These are phyloP conservation scores for Galerucella nymphaeae DNA, from an alignment of 2,888 invertebrate genomes.

Conservation along the genomic window DNA sequence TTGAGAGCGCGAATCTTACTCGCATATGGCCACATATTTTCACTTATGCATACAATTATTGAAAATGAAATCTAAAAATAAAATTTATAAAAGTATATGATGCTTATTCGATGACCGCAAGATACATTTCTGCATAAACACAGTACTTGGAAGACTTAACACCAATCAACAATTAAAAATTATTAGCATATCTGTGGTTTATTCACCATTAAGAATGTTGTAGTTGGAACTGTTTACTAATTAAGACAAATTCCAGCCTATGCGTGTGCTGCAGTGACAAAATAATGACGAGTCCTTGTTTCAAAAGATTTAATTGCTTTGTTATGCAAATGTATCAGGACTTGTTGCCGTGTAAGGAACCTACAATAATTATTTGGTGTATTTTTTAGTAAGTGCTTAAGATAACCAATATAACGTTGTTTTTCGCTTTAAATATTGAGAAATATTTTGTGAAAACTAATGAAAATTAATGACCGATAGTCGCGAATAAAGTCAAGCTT, in stretches of 20 bases:
- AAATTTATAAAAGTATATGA: not conserved
- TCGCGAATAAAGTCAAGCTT: too few species aligned
- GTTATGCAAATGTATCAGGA: constrained; percentile 4
- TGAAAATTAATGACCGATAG: too few species aligned
- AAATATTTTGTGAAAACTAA: too few species aligned
- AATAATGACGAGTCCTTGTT: not conserved
- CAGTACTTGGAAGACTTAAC: not conserved
- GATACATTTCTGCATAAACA: not conserved
- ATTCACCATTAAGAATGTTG: constrained; percentile 3
- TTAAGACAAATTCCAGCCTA: constrained; percentile 9
- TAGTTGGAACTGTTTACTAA: constrained; percentile 23
- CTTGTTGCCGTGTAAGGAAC: not conserved
- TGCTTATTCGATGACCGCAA: not conserved
- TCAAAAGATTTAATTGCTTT: constrained; percentile 5
- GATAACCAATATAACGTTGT: not conserved
- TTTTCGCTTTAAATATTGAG: not conserved
- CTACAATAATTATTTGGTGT: not conserved
- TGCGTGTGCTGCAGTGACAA: constrained; percentile 1
- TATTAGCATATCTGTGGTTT: constrained; percentile 6
- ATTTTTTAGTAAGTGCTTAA: not conserved
- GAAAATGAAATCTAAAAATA: not conserved
- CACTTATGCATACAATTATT: too few species aligned
- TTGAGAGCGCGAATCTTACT: too few species aligned
- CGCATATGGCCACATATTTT: too few species aligned
- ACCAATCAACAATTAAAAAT: constrained; percentile 9